Evolutionary conservation across 2,888 invertebrate species (phyloP).

Genomic region (Eilema griseolum): DNA sequence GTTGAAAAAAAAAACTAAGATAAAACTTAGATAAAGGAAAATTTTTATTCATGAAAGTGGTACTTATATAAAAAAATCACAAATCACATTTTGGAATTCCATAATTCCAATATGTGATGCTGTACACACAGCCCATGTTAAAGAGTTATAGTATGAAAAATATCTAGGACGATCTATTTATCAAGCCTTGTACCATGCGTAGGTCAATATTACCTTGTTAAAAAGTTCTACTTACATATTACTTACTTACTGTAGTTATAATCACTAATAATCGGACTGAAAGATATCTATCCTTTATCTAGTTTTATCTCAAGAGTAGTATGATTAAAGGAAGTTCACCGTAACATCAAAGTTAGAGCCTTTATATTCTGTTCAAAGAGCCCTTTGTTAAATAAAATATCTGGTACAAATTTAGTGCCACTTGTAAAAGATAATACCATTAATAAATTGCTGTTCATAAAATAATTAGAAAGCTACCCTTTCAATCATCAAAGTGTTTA

Average conservation of each 20-base stretch:
- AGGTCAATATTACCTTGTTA: no score
- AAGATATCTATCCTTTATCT: conserved; percentile 18
- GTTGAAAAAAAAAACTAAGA: not conserved
- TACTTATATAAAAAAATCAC: not conserved
- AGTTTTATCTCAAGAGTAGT: conserved; percentile 2
- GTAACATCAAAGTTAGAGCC: not conserved
- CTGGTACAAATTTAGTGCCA: not conserved
- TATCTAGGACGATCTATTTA: no score
- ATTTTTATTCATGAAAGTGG: not conserved
- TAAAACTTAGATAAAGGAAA: not conserved
- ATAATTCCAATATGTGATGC: no score
- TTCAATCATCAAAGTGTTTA: not conserved
- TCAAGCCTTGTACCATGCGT: no score
- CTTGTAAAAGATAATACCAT: not conserved
- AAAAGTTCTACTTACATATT: no score
- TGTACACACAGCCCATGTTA: no score
- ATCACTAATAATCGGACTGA: not conserved
- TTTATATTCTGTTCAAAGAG: conserved; percentile 1
- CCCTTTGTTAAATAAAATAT: not conserved
- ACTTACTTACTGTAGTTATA: no score
- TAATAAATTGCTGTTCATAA: not conserved
- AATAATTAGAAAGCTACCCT: not conserved
- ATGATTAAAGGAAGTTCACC: not conserved
- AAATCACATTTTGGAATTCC: not conserved
- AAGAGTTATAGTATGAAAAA: no score